Evolutionary conservation across 2,888 invertebrate species (phyloP), one percentile per base, ranked within the genome.

Genomic region (Lypha dubia): DNA sequence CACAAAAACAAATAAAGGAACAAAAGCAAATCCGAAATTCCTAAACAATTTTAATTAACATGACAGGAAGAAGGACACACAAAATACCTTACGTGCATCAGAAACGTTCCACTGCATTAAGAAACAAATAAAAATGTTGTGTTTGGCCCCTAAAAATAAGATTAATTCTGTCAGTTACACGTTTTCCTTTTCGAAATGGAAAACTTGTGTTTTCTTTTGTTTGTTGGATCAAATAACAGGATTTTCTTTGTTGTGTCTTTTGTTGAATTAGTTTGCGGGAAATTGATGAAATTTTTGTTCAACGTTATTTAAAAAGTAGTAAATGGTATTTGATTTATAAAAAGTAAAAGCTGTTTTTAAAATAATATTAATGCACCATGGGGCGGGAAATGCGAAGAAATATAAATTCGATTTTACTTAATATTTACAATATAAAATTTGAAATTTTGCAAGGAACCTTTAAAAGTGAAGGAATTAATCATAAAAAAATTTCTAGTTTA

Each of bases 91-190:
- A 32, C 51, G 51, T 68, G 51, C 35, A 38, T 22, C 17, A 15
- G 4, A 51, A 22, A 38, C 51, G 15, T 53, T 35, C 9, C 24
- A 41, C 46, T 28, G 65, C 46, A 65, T 65, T 65, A 46, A 17
- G 7, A 6, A 7, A 38, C 17, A 65, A 28, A 17, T 44, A 20
- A 51, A 53, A 51, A 22, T 35, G 35, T 68, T 3, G 9, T 38
- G 38, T 8, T 38, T n/a, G 35, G n/a, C 15, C n/a, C 15, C 20
- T 5, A 53, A 38, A 53, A n/a, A n/a, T n/a, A 68, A 53, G 53
- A 68, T 53, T 68, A n/a, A 68, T 53, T 53, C 24, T 44, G 65
- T 28, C 46, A 46, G 7, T 44, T 24, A 63, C 41, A 24, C 24
- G 9, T 24, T 63, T 46, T n/a, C 28, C 17, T 28, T 35, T 58